phyloP scores from a whole-genome alignment of 1,140 invertebrate genomes.

The Atopsyche davidsoni region DNA sequence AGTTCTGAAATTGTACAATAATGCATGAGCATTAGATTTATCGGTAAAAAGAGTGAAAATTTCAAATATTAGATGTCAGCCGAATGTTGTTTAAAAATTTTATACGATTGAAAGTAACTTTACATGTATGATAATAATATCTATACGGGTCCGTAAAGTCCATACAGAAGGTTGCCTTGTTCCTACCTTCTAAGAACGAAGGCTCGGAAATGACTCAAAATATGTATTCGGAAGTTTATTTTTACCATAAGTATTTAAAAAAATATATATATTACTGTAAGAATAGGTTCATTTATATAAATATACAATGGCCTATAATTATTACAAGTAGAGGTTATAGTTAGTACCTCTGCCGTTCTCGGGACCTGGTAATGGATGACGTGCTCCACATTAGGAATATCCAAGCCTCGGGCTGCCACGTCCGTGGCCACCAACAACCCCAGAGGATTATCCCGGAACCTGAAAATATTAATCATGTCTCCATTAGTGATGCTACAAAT shows the following conservation, averaged over 20 bases:
- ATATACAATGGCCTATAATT: too few species aligned
- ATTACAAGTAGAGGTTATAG: too few species aligned
- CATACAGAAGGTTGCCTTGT: too few species aligned
- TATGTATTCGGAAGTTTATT: too few species aligned
- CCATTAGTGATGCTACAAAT: not conserved
- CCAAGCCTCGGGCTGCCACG: conserved; percentile 93
- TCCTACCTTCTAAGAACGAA: too few species aligned
- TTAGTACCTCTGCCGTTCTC: conserved; percentile 85
- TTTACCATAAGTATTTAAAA: too few species aligned
- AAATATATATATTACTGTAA: too few species aligned
- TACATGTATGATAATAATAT: too few species aligned
- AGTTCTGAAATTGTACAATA: conserved; percentile 63
- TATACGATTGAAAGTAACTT: too few species aligned
- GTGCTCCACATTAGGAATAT: conserved; percentile 90
- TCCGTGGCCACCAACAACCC: conserved; percentile 92
- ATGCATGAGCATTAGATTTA: not conserved
- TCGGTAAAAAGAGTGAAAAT: not conserved
- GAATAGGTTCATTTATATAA: too few species aligned
- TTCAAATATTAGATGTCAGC: not conserved
- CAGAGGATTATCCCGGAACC: conserved; percentile 70
- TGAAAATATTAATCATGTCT: conserved; percentile 32
- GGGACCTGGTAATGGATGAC: conserved; percentile 98
- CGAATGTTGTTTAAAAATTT: not conserved
- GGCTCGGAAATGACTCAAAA: too few species aligned
- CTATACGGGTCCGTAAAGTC: too few species aligned